Conservation (phyloP, 2,113 vertebrate genomes). For the Lycocorax pyrrhopterus region DNA sequence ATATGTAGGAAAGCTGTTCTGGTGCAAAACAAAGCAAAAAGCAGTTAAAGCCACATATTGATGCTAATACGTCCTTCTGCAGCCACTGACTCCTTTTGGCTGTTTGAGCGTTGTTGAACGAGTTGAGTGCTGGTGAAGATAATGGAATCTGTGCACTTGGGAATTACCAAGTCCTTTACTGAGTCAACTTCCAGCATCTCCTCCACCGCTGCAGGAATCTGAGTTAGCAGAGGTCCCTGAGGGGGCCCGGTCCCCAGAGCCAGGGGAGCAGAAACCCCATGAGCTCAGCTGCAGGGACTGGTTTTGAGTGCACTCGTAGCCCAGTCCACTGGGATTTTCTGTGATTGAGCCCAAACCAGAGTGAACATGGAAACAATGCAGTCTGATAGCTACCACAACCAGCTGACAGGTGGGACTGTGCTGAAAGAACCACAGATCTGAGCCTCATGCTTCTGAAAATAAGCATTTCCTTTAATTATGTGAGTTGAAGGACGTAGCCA, state of each 20-base stretch:
- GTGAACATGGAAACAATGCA: background rate
- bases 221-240: background rate
- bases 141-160: rapidly evolving
- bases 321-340: background rate
- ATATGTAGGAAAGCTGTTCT: conserved; percentile 11
- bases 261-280: background rate
- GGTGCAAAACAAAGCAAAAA: background rate
- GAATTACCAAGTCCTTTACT: background rate
- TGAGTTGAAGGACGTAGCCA: background rate
- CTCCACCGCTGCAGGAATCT: background rate
- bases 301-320: background rate
- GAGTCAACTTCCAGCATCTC: background rate
- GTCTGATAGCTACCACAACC: background rate
- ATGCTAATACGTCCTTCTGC: background rate
- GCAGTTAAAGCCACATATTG: background rate
- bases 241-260: background rate
- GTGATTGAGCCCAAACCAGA: background rate
- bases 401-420: background rate
- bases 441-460: background rate
- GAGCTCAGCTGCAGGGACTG: background rate
- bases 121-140: background rate
- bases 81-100: background rate
- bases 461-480: background rate
- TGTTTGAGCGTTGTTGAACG: background rate
- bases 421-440: background rate